Conservation (phyloP, 2,797 vertebrate genomes). For the Mallotus villosus region DNA sequence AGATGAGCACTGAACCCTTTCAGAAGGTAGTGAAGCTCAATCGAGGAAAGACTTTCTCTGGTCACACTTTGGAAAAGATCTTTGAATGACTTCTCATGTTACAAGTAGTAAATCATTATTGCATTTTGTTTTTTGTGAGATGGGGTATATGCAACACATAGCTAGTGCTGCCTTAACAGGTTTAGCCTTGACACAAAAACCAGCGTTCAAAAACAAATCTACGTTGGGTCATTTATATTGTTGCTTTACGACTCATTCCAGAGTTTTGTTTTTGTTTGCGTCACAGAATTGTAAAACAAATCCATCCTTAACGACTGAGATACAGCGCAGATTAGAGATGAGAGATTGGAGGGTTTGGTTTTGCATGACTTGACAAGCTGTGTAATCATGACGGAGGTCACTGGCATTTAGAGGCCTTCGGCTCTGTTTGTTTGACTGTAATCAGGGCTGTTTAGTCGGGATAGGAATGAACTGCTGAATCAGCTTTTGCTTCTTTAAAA, state of each 20-base stretch:
- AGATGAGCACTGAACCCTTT: not conserved
- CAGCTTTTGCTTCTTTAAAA: conserved; percentile 26
- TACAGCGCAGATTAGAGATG: conserved; percentile 21
- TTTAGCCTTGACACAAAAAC: too few relatives aligned
- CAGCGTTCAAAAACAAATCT: too few relatives aligned
- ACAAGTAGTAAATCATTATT: conserved; percentile 2
- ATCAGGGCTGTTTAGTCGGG: conserved; percentile 24
- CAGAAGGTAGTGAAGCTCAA: not conserved
- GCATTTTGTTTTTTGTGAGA: not conserved
- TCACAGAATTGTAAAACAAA: too few relatives aligned
- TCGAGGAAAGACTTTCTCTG: not conserved
- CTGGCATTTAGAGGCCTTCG: not conserved
- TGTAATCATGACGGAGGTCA: conserved; percentile 16
- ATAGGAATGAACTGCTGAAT: conserved; percentile 28
- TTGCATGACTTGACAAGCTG: conserved; percentile 11
- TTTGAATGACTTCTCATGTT: conserved; percentile 2
- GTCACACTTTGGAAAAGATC: not conserved
- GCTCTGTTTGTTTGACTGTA: conserved; percentile 18
- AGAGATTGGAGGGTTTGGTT: conserved; percentile 12
- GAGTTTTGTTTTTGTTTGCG: too few relatives aligned
- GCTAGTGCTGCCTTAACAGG: not conserved
- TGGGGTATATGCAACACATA: not conserved
- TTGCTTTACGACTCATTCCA: too few relatives aligned
- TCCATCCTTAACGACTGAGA: not conserved
- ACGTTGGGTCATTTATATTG: too few relatives aligned